Evolutionary conservation across 2,888 invertebrate species (phyloP), one percentile per base, ranked within the genome.

Genomic region (Ceriagrion tenellum): DNA sequence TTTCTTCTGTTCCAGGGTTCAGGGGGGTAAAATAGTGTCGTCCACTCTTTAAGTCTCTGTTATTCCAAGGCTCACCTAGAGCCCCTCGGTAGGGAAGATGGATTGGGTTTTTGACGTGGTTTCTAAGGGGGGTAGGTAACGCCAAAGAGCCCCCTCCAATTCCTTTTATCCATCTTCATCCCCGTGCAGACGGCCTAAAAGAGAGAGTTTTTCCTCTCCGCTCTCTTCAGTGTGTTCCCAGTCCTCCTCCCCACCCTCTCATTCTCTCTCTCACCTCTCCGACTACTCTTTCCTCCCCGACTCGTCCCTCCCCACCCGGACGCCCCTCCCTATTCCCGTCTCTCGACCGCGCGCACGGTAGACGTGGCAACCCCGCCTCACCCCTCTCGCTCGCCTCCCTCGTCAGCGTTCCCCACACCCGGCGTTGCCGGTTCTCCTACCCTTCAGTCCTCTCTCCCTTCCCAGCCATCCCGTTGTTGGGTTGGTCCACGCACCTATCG

Each of bases 361-460:
- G 47, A 93, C 20, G 93, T 93, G 93, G 93, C 93, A 93, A 93
- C 93, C 69, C 93, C 69, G 93, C 74, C 69, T 47, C 69, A 93
- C 93, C 93, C 56, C 55, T 47, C 74, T 74, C 56, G n/a, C 55
- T n/a, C 40, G 89, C 95, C 55, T 47, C 55, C 56, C 47, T 47
- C 30, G 40, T 55, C 56, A 23, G 89, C 95, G 23, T 90, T 95
- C 95, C 91, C 59, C 63, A 59, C 89, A 26, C 88, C 93, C 93
- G 74, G 18, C 69, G 93, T 93, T 93, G 93, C 93, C 93, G 93
- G 47, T 63, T 59, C 47, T 93, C 47, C 95, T 95, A 95, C 55
- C 93, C 69, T 81, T 26, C 55, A 30, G 1, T 59, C 12, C 90
- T 55, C 88, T 30, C 90, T 95, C 47, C 47, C 95, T 95, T 95